Conservation (phyloP, 2,113 vertebrate species). For the Muscicapa adusta region DNA sequence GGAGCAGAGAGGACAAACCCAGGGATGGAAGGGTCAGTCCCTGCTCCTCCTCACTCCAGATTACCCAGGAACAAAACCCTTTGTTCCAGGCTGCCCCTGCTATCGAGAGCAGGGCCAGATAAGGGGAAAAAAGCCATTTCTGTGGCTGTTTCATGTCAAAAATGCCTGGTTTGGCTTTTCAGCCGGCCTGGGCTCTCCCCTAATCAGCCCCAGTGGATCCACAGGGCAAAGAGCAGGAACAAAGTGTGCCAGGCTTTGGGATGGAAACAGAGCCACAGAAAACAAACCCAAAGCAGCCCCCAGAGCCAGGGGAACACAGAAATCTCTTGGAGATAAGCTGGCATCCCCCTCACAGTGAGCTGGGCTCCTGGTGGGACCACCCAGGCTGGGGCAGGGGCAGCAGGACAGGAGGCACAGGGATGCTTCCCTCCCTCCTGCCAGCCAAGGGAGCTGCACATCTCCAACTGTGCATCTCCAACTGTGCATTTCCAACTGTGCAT, state of each 20-base stretch:
- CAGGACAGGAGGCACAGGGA: not conserved
- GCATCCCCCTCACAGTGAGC: not conserved
- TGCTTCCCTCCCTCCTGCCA: not conserved
- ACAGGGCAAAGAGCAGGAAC: not conserved
- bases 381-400: fast-evolving
- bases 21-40: not conserved
- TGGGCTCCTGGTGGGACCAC: not conserved
- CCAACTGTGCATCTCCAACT: too few relatives aligned
- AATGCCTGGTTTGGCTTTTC: not conserved
- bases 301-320: not conserved
- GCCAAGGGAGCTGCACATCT: not conserved
- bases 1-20: not conserved
- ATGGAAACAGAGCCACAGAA: not conserved
- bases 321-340: not conserved
- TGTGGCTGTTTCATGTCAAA: not conserved
- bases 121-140: not conserved
- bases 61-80: not conserved
- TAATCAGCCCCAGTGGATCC: not conserved
- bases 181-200: not conserved
- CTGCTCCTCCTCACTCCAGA: not conserved
- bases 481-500: too few relatives aligned
- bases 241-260: not conserved
- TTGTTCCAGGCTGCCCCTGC: not conserved
- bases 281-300: not conserved
- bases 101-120: not conserved